Conservation (phyloP, 2,888 invertebrate species). For the Nebria salina region DNA sequence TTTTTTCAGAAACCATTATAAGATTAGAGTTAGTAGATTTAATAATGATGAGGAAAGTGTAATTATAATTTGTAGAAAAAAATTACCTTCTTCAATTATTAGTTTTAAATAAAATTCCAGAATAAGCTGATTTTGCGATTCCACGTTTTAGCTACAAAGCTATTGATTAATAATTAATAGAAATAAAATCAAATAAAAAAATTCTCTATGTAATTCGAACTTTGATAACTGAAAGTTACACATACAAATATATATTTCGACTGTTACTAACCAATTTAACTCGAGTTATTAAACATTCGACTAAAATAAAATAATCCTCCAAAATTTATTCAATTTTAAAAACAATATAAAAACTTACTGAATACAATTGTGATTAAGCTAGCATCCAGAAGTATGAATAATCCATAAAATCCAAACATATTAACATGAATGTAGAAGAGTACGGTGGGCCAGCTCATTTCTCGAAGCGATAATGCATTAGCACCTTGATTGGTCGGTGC, state of each 20-base stretch:
- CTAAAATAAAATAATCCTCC: too few relatives aligned
- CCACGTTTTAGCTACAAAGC: too few relatives aligned
- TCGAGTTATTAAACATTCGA: neutral
- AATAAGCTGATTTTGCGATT: too few relatives aligned
- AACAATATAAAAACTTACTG: conserved; percentile 53
- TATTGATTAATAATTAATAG: too few relatives aligned
- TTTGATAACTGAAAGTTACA: too few relatives aligned
- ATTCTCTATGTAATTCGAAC: too few relatives aligned
- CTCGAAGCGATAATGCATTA: conserved; percentile 61
- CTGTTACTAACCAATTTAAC: too few relatives aligned
- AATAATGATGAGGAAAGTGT: neutral
- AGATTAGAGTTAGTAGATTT: neutral
- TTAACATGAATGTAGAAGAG: conserved; percentile 80
- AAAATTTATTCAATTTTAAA: too few relatives aligned
- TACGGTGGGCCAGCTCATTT: conserved; percentile 78
- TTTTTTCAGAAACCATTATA: neutral
- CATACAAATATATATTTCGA: too few relatives aligned
- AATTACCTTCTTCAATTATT: too few relatives aligned
- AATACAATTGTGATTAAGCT: conserved; percentile 55
- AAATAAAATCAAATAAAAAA: too few relatives aligned
- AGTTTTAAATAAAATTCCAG: too few relatives aligned
- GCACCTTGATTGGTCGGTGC: conserved; percentile 22
- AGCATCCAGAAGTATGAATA: conserved; percentile 66
- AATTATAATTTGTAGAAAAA: neutral
- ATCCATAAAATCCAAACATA: conserved; percentile 72